Conservation (phyloP, 2,888 invertebrate species). For the Nomada hirtipes region DNA sequence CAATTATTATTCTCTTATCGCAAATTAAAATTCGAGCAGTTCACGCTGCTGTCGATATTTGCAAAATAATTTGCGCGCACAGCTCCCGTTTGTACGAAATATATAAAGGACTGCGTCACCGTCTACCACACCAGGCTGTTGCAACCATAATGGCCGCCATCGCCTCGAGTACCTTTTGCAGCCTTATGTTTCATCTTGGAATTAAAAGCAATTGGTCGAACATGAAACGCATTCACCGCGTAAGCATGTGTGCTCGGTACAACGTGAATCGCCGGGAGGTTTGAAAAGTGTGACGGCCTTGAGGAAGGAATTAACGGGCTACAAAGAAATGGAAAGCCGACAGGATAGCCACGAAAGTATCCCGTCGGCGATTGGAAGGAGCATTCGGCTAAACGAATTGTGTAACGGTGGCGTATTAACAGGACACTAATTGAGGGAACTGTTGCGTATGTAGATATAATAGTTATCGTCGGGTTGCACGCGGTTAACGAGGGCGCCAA, state of each 20-base stretch:
- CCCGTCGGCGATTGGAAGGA: constrained; percentile 22
- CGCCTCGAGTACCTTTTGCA: background rate
- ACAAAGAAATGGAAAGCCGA: constrained; percentile 66
- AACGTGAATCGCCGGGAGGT: constrained; percentile 27
- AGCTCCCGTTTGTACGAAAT: no score
- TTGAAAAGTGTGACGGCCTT: constrained; percentile 65
- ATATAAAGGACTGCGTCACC: no score
- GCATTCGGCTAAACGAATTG: constrained; percentile 72
- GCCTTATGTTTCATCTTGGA: background rate
- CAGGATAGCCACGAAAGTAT: constrained; percentile 56
- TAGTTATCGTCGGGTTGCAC: constrained; percentile 63
- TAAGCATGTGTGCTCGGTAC: constrained; percentile 9
- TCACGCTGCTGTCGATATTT: no score
- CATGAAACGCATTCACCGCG: background rate
- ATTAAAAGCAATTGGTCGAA: background rate
- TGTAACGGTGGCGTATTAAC: constrained; percentile 73
- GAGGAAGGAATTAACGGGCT: constrained; percentile 59
- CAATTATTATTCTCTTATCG: no score
- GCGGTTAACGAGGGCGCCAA: constrained; percentile 62
- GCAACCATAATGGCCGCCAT: background rate
- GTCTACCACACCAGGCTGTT: background rate
- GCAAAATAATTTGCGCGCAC: no score
- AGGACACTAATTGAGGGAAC: constrained; percentile 71
- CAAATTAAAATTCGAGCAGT: no score
- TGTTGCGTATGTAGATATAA: constrained; percentile 71